Conservation (phyloP, 2,888 invertebrate genomes). For the Cryptocheilus praepositus region DNA sequence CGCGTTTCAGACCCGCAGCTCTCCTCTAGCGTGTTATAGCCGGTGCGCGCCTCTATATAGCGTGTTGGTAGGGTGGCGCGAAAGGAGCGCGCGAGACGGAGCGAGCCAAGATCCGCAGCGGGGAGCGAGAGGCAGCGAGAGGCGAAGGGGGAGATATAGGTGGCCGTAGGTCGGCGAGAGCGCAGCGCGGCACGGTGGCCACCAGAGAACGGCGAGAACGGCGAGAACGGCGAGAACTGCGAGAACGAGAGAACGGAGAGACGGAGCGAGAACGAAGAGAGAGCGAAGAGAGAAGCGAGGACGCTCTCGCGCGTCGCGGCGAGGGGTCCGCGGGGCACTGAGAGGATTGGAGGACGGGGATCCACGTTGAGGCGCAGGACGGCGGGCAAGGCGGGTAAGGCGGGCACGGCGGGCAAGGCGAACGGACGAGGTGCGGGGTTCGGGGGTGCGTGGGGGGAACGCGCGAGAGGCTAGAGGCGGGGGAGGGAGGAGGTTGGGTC, state of each 20-base stretch:
- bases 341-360: neutral
- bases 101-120: too few relatives aligned
- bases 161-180: slow-evolving; percentile 24
- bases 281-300: neutral
- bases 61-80: slow-evolving; percentile 21
- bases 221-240: slow-evolving; percentile 25
- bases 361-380: slow-evolving; percentile 12
- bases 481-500: slow-evolving; percentile 16
- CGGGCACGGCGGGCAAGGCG: slow-evolving; percentile 1
- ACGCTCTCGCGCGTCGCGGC: neutral
- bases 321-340: slow-evolving; percentile 5
- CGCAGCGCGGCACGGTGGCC: slow-evolving; percentile 43
- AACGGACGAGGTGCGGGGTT: neutral
- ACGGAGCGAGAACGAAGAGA: slow-evolving; percentile 20
- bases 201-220: slow-evolving; percentile 30
- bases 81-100: slow-evolving; percentile 18
- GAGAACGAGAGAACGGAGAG: slow-evolving; percentile 25
- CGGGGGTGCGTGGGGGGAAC: neutral
- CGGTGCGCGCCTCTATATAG: slow-evolving; percentile 23
- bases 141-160: slow-evolving; percentile 21
- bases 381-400: slow-evolving; percentile 23
- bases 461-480: neutral
- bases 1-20: slow-evolving; percentile 65
- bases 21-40: slow-evolving; percentile 47
- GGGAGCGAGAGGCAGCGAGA: slow-evolving; percentile 26